Conservation (phyloP, 2,113 vertebrate species). For the Dicaeum eximium region DNA sequence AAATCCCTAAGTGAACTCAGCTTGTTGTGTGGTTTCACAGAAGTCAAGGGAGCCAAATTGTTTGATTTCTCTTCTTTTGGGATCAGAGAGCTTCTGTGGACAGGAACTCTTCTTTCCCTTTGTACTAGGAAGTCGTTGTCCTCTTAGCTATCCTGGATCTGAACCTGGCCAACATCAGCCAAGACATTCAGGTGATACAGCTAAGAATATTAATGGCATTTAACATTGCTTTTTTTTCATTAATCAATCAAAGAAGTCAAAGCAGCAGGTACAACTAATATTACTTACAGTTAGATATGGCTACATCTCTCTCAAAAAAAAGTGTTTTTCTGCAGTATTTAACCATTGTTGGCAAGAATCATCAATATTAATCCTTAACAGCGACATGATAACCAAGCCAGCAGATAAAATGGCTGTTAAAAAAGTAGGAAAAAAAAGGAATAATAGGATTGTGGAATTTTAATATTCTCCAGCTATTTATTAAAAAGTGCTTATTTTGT, state of each 20-base stretch:
- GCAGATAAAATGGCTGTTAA: slow-evolving; percentile 78
- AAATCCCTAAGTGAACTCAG: neutral
- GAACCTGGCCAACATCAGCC: neutral
- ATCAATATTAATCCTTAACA: slow-evolving; percentile 74
- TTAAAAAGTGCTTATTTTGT: slow-evolving; percentile 73
- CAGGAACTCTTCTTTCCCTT: neutral
- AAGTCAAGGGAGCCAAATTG: neutral
- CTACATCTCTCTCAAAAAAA: slow-evolving; percentile 58
- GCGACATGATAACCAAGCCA: slow-evolving; percentile 69
- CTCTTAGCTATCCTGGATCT: neutral
- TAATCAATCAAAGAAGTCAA: slow-evolving; percentile 51
- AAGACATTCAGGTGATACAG: neutral
- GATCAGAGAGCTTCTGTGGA: neutral
- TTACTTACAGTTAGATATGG: slow-evolving; percentile 46
- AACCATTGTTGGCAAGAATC: slow-evolving; percentile 67
- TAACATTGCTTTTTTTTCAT: slow-evolving; percentile 54
- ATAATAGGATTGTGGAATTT: slow-evolving; percentile 70
- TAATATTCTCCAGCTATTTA: slow-evolving; percentile 72
- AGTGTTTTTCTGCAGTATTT: slow-evolving; percentile 62
- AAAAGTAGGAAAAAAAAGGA: slow-evolving; percentile 68
- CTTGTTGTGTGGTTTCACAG: neutral
- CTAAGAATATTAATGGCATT: slow-evolving; percentile 35
- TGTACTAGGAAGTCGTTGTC: neutral
- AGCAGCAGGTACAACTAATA: slow-evolving; percentile 43
- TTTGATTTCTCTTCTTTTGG: neutral